Evolutionary conservation across 2,797 vertebrate species (phyloP), one percentile per base, ranked within the genome.

Genomic region (Pampus argenteus): DNA sequence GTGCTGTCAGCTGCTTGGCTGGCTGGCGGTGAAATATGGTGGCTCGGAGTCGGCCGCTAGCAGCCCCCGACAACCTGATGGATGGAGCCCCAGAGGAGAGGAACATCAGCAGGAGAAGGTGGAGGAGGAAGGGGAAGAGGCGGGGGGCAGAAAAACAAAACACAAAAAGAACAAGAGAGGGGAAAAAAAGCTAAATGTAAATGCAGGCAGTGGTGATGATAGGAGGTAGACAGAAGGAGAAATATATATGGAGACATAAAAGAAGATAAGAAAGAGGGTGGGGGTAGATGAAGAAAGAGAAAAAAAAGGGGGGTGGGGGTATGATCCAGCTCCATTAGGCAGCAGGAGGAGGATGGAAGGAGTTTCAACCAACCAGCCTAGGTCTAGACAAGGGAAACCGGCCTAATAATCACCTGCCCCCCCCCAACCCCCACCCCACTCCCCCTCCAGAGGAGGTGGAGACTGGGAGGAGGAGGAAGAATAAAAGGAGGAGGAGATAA

Each of bases 11-110:
- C 95, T 95, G 95, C 95, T 95, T 96, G 96, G 96, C 96, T 97
- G 96, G 95, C 96, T 97, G 96, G 95, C 94, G 95, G 96, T 97
- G 96, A 97, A 98, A 98, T 98, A 97, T 95, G 95, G 97, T 96
- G 95, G 95, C 95, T 95, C 95, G 86, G 95, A 97, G 95, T 94
- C 94, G 94, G 95, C 96, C 95, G 94, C 96, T 95, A 96, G 97
- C 95, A 94, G 94, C 95, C 95, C 95, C 95, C 96, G 96, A 97
- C 96, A 96, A 95, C 92, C 96, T 96, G 96, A 98, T 96, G 95
- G 96, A 97, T 96, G 95, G 94, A 91, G 93, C 93, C 95, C 94
- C 92, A 94, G 92, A 95, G 95, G 95, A 94, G 88, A 92, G 87
- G 84, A 91, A 88, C 88, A 91, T 91, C 84, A 89, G 87, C 82